Conservation (phyloP, 2,888 invertebrate species). For the Thecocarcelia acutangulata region DNA sequence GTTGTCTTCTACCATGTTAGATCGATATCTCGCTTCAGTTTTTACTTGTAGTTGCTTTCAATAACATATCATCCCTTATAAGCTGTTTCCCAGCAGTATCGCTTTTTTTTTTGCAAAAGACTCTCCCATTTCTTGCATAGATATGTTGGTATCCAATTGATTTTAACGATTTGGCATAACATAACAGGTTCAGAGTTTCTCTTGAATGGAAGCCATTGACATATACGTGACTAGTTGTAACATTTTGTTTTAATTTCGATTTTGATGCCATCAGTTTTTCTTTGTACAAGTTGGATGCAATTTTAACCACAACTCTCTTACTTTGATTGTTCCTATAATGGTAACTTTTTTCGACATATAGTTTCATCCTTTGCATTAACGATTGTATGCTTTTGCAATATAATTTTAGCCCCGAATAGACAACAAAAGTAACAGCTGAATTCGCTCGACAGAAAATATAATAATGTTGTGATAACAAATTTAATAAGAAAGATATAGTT, state of each 20-base stretch:
- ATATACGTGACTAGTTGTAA: neutral
- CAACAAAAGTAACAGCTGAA: too few relatives aligned
- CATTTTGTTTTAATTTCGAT: slow-evolving; percentile 2
- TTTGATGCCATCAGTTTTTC: neutral
- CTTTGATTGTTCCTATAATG: too few relatives aligned
- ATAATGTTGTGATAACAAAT: too few relatives aligned
- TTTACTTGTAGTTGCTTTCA: slow-evolving; percentile 12
- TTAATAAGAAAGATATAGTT: too few relatives aligned
- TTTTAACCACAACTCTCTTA: too few relatives aligned
- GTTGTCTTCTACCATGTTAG: neutral
- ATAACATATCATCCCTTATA: slow-evolving; percentile 7
- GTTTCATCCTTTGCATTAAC: too few relatives aligned
- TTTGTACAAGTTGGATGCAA: slow-evolving; percentile 3
- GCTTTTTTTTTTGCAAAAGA: slow-evolving; percentile 14
- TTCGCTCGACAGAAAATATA: too few relatives aligned
- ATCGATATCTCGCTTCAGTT: neutral
- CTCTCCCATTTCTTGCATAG: neutral
- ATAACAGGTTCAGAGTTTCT: neutral
- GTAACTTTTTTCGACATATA: too few relatives aligned
- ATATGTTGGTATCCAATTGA: slow-evolving; percentile 7
- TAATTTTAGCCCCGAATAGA: too few relatives aligned
- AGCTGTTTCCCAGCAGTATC: too few relatives aligned
- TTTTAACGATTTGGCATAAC: slow-evolving; percentile 18
- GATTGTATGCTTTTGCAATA: too few relatives aligned
- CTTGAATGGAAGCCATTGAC: neutral